Base-by-base conservation (phyloP, 2,888 invertebrate genomes). In the Entomobrya multifasciata region DNA sequence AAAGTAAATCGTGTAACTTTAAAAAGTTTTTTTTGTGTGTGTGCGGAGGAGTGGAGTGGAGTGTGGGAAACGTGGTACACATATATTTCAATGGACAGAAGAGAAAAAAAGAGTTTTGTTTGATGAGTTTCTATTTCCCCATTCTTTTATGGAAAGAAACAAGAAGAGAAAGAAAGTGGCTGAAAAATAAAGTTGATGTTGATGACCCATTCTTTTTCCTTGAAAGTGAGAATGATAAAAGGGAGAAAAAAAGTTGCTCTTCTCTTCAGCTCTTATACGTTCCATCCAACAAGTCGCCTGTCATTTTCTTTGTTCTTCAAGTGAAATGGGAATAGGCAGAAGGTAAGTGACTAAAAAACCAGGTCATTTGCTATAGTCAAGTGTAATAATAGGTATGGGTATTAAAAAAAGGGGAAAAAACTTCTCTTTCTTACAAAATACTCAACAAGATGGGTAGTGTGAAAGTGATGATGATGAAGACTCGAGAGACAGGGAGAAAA, bases 131-230 rank as follows among this genome's bases (percentile, higher is more conserved):
- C 41, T 55, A 20, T 55, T 55, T 36, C 6, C 62, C 10, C 30
- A n/a, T 30, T 65, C 36, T 4, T 15, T n/a, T n/a, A n/a, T 10
- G 17, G 20, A 55, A n/a, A 72, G 22, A 49, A 25, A 47, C 20
- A 41, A 44, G 41, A 20, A 2, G 20, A 44, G 67, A 44, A 41
- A 36, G 67, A 67, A 55, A 65, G 65, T 65, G 65, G 36, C 65
- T 65, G n/a, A n/a, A 65, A 65, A 65, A 65, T 65, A 47, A 74
- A 74, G 72, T 74, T 74, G n/a, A n/a, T n/a, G n/a, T n/a, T n/a
- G 76, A 76, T 76, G 76, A 76, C 76, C 76, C 49, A 76, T 76
- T 76, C 76, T 76, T 76, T 74, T 44, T 22, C 6, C 55, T 13
- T 55, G 55, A 55, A n/a, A n/a, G n/a, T n/a, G n/a, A n/a, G n/a